phyloP scores from a whole-genome alignment of 2,113 vertebrate species.

The Baryphthengus martii region DNA sequence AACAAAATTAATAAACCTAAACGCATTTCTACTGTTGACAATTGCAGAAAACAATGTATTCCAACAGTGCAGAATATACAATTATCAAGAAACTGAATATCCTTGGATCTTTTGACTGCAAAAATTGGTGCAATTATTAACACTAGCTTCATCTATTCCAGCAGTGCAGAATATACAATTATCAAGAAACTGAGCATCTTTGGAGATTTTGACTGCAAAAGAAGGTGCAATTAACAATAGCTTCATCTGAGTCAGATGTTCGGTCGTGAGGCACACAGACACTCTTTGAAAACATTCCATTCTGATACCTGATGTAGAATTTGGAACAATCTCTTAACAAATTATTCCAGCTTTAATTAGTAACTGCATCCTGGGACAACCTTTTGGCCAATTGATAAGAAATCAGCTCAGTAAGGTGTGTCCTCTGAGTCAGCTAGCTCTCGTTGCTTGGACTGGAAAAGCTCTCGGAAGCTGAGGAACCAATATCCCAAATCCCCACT shows the following conservation, averaged over 20 bases:
- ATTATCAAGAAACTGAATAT: neutral
- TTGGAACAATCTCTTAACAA: neutral
- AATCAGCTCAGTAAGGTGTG: neutral
- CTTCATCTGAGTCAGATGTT: neutral
- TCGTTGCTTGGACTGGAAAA: neutral
- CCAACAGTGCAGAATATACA: neutral
- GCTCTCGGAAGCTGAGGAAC: neutral
- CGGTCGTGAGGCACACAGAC: neutral
- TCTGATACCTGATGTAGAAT: neutral
- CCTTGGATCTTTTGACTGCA: neutral
- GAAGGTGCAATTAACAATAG: neutral
- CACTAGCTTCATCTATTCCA: neutral
- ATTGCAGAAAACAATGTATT: neutral
- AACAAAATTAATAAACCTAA: neutral
- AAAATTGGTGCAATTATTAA: neutral
- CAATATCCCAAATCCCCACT: rapidly evolving
- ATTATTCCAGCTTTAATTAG: neutral
- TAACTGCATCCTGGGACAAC: neutral
- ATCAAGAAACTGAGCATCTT: neutral
- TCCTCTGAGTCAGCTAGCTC: neutral
- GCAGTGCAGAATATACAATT: neutral
- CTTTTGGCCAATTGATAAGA: neutral
- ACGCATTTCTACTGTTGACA: neutral
- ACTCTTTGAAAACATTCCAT: neutral
- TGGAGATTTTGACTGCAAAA: neutral